Base-by-base conservation (phyloP, 1,140 invertebrate species). In the Nasonia giraulti region DNA sequence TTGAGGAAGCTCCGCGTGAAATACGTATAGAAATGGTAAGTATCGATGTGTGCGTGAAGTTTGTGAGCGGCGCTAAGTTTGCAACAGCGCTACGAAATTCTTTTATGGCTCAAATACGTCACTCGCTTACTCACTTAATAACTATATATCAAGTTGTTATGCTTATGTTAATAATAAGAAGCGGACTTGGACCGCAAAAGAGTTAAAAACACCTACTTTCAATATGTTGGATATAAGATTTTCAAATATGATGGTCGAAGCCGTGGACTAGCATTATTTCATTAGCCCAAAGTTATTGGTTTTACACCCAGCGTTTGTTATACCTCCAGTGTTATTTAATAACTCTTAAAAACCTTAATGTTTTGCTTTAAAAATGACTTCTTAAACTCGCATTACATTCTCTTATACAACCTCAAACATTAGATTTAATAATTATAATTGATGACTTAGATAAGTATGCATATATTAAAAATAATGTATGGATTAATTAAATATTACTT, bases 321-420 rank as follows among this genome's bases (percentile, higher is more conserved):
- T 33, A 75, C 31, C 74, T 17, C 74, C 40, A 6, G 33, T 31
- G 11, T 73, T 62, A 31, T 17, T 69, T 27, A 69, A 69, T 31
- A 71, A 73, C 7, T 73, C 37, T 75, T 3, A n/a, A 75, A 71
- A 27, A 71, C 4, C 23, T 71, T 31, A 71, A 12, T 31, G 31
- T 33, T 71, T 71, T 27, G 55, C 12, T 71, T 33, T 7, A 27
- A 69, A 66, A 66, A 17, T n/a, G 14, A 31, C 31, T 66, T 74
- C 3, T 66, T 75, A 66, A 68, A 17, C 6, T 85, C 84, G 80
- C 84, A 85, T 85, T 82, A 85, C 84, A 85, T 73, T 85, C 80
- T 85, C 84, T 82, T 82, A 73, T 74, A 44, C 17, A 40, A 77
- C 6, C 31, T 82, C 23, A 12, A 40, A 75, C 1, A 44, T 66